Evolutionary conservation across 2,888 invertebrate genomes (phyloP).

Genomic region (Calephelis perditalis): DNA sequence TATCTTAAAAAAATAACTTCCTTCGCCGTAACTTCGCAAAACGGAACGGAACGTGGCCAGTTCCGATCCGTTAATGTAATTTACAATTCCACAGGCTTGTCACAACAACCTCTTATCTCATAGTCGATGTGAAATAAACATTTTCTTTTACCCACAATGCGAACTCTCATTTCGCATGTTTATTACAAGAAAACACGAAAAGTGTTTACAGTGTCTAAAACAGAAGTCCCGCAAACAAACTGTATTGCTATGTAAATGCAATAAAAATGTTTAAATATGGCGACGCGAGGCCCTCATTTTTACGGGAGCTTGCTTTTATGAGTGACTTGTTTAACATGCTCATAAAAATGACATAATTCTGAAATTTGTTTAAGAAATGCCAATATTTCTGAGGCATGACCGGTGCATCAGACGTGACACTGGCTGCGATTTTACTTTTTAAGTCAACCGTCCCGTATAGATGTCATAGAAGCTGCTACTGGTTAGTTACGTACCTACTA

Average conservation of each 20-base stretch:
- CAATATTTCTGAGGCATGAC: not conserved
- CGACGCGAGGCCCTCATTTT: constrained; percentile 9
- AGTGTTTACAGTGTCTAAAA: constrained; percentile 6
- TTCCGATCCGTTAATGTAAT: too few relatives aligned
- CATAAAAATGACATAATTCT: constrained; percentile 7
- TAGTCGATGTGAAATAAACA: too few relatives aligned
- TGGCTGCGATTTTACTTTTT: not conserved
- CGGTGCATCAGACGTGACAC: not conserved
- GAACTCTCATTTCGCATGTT: not conserved
- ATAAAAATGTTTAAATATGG: constrained; percentile 11
- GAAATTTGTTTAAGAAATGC: constrained; percentile 7
- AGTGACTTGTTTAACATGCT: constrained; percentile 10
- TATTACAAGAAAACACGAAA: constrained; percentile 2
- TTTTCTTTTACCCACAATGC: not conserved
- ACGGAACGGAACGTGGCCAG: too few relatives aligned
- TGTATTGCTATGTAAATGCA: constrained; percentile 12
- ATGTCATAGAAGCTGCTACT: too few relatives aligned
- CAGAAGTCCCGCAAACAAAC: constrained; percentile 12
- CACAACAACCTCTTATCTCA: too few relatives aligned
- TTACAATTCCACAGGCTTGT: too few relatives aligned
- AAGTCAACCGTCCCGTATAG: not conserved
- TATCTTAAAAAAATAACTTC: too few relatives aligned
- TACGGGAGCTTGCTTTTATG: constrained; percentile 13
- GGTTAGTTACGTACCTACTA: too few relatives aligned
- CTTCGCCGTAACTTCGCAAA: too few relatives aligned